Evolutionary conservation across 2,888 invertebrate genomes (phyloP), one percentile per base, ranked within the genome.

Genomic region (Pachliopta kotzebuea): DNA sequence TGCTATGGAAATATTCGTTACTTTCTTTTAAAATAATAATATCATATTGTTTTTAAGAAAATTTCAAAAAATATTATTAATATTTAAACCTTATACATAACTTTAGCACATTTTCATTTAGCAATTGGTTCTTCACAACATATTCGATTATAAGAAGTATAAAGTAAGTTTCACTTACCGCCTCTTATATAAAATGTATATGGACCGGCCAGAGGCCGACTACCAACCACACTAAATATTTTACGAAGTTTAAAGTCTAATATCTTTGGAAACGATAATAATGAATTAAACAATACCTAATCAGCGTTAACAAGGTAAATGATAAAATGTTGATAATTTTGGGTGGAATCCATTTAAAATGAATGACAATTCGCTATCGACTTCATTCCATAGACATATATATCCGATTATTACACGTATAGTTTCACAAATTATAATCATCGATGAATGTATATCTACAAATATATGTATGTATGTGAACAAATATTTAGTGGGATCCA

Each of bases 201-300:
- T 69, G 68, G 68, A 78, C 80, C 83, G 79, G 79, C 83, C 76
- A 66, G 70, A 66, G 79, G 82, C 84, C 84, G 73, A 76, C 69
- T 76, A 74, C 73, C 69, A 76, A 72, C 77, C 72, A 67, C 75
- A 88, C 87, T 87, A 75, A 82, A 77, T 75, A 75, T 72, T 75
- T 63, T 60, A 70, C 69, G 67, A 21, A 75, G 79, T 85, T 85
- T 81, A 77, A 68, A 81, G 45, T 65, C 60, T 29, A 52, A 23
- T 72, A 75, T 74, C 72, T 56, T 68, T 64, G 65, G 58, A 65
- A 58, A 65, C 58, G 74, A 75, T 75, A 74, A 72, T 67, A 65
- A 62, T 60, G 62, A 69, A 71, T 72, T 74, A 64, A 71, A 70
- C 71, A 67, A 70, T 68, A 66, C 59, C 54, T 73, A 73, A 72